Evolutionary conservation across 2,888 invertebrate genomes (phyloP).

Genomic region (Lamproptera curius): DNA sequence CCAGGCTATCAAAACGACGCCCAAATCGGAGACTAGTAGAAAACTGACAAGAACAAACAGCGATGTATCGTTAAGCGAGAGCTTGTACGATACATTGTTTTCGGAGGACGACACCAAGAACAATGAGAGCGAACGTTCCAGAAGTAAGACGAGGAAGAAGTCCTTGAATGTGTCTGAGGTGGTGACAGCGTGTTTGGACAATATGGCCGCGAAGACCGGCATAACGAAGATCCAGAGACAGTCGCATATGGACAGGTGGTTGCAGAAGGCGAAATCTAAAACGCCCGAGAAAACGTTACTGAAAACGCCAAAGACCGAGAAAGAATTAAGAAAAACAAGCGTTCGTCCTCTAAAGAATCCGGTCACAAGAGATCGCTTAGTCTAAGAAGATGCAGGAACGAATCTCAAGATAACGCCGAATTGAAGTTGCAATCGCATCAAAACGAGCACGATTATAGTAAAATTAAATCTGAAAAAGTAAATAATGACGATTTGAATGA

Average conservation of each 20-base stretch:
- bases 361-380: slow-evolving; percentile 37
- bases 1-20: slow-evolving; percentile 38
- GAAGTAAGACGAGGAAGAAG: slow-evolving; percentile 47
- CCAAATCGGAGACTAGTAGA: slow-evolving; percentile 45
- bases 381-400: slow-evolving; percentile 41
- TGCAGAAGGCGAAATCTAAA: slow-evolving; percentile 72
- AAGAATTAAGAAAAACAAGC: slow-evolving; percentile 35
- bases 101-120: slow-evolving; percentile 57
- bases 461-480: slow-evolving; percentile 9
- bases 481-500: slow-evolving; percentile 18
- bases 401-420: slow-evolving; percentile 39
- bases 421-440: slow-evolving; percentile 31
- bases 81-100: slow-evolving; percentile 66
- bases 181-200: slow-evolving; percentile 68
- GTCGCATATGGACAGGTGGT: slow-evolving; percentile 73
- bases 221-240: slow-evolving; percentile 69
- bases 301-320: slow-evolving; percentile 28
- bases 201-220: slow-evolving; percentile 71
- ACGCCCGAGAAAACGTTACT: slow-evolving; percentile 62
- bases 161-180: slow-evolving; percentile 67
- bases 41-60: slow-evolving; percentile 61
- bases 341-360: slow-evolving; percentile 27
- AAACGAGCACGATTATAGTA: slow-evolving; percentile 48
- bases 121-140: slow-evolving; percentile 46
- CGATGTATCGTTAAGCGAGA: slow-evolving; percentile 68